phyloP scores from a whole-genome alignment of 2,888 invertebrate genomes.

The Chirona hameri region DNA sequence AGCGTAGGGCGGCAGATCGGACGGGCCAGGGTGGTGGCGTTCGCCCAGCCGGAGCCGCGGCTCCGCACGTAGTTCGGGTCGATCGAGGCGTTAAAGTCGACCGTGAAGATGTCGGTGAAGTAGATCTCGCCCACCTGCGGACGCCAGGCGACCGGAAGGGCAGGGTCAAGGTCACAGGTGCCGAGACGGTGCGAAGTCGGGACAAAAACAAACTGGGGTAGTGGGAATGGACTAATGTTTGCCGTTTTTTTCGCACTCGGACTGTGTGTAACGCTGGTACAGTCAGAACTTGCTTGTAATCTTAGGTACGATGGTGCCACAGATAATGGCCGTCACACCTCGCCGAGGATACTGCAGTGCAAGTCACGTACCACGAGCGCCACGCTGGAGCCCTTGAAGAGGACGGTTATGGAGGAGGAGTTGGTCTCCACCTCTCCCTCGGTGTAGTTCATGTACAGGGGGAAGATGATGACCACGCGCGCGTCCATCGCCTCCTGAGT shows the following conservation, averaged over 20 bases:
- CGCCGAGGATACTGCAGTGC: too few relatives aligned
- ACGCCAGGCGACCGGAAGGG: too few relatives aligned
- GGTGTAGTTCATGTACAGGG: not conserved
- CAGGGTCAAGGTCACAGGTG: too few relatives aligned
- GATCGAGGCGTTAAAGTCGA: not conserved
- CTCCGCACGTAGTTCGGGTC: not conserved
- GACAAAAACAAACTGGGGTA: too few relatives aligned
- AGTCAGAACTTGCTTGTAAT: too few relatives aligned
- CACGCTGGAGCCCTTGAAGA: not conserved
- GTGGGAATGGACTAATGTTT: too few relatives aligned
- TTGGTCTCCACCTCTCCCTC: not conserved
- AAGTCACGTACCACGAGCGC: not conserved
- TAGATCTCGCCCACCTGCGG: not conserved
- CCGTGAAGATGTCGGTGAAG: not conserved
- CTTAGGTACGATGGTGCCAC: too few relatives aligned
- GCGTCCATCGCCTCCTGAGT: not conserved
- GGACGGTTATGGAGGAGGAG: not conserved
- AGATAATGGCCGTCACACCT: too few relatives aligned
- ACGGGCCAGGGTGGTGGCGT: not conserved
- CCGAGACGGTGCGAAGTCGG: too few relatives aligned
- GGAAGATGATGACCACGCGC: not conserved
- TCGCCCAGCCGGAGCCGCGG: not conserved
- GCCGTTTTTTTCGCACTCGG: too few relatives aligned
- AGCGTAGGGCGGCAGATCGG: not conserved
- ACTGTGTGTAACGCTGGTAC: too few relatives aligned